Evolutionary conservation across 92 coral and sea anemone species (phyloP), one percentile per base, ranked within the genome.

Genomic region (Hydrozoanthus gracilis): DNA sequence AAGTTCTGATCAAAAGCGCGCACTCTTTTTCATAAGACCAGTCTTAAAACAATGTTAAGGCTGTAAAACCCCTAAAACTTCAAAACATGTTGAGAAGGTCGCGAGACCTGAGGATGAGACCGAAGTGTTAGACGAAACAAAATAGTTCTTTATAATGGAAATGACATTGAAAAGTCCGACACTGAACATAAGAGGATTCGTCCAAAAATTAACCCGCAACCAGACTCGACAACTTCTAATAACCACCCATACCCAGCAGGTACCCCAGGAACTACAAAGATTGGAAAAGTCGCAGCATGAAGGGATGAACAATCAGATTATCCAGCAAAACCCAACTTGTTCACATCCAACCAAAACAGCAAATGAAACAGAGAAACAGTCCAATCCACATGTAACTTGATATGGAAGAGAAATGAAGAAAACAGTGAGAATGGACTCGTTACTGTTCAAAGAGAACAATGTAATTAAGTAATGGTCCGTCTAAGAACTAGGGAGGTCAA

Each of bases 121-220:
- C 54, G 27, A 68, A 79, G 71, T 18, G 48, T 79, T 27, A n/a
- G 71, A 79, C 84, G 84, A 46, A 79, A 79, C 51, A 39, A 71
- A 20, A 71, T 77, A 18, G 39, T 27, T 27, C 39, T 27, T 27
- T 0, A 0, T 27, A 27, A 27, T 27, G 2, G 39, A 27, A 27
- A 27, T 27, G 39, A 27, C 0, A 54, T 12, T 54, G 60, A 54
- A 12, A 54, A 54, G 60, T 54, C 60, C 60, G 6, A 54, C 60
- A 54, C 12, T 12, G 60, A 12, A 54, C 12, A 54, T 13, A 54
- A 54, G 61, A 54, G 61, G 61, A 8, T 0, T 13, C 8, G 2
- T 0, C 61, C 61, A 54, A 54, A 54, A 0, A 54, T 54, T 2
- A 54, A 54, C 61, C 13, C 13, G 61, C 1, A 54, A 54, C 61